Conservation (phyloP, 2,113 vertebrate species). For the Carlito syrichta region DNA sequence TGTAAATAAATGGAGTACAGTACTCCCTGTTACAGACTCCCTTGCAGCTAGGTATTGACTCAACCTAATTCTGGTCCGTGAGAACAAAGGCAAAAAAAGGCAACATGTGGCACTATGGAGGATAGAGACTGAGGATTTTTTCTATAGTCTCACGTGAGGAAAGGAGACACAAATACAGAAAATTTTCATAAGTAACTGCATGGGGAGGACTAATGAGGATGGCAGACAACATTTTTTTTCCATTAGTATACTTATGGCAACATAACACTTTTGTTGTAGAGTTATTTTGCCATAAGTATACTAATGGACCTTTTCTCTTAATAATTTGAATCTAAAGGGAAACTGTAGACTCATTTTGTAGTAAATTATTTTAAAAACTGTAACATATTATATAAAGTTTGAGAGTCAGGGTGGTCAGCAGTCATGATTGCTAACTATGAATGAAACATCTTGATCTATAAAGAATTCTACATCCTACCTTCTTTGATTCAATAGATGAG, state of each 20-base stretch:
- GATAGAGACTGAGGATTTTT: background rate
- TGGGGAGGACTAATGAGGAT: no score
- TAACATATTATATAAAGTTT: background rate
- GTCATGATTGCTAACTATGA: background rate
- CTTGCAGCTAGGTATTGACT: background rate
- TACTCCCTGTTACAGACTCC: background rate
- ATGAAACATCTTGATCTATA: background rate
- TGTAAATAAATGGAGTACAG: background rate
- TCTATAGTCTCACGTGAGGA: background rate
- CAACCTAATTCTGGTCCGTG: background rate
- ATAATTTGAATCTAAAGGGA: background rate
- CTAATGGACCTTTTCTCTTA: background rate
- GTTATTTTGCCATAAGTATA: background rate
- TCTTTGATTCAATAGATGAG: background rate
- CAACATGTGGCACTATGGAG: background rate
- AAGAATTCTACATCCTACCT: background rate
- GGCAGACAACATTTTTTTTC: background rate
- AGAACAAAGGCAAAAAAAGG: background rate
- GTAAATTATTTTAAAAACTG: background rate
- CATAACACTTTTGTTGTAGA: no score
- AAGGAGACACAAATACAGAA: background rate
- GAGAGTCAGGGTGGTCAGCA: background rate
- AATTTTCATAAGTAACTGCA: background rate
- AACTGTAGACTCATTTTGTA: background rate
- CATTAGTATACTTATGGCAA: background rate